A percentile compares a stretch with the other conserved stretches of the same genome.
phyloP scores from a whole-genome alignment of 2,797 vertebrate species.

The Neosilurus mollespiculum region DNA sequence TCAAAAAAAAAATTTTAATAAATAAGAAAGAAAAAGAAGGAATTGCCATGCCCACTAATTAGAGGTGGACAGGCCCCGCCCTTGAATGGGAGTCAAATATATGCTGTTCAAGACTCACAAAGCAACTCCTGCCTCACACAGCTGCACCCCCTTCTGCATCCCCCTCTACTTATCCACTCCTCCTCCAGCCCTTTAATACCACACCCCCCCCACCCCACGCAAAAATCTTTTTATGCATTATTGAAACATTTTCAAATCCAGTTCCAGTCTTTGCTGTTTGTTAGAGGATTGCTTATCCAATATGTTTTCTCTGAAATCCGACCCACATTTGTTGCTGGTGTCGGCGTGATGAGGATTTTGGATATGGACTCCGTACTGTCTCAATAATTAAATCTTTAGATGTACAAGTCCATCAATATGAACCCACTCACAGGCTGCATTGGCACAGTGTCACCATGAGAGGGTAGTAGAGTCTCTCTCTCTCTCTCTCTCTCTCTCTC shows the following conservation, averaged over 20 bases:
- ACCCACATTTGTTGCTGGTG: background rate
- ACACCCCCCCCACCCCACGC: too few relatives aligned
- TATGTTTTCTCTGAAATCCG: background rate
- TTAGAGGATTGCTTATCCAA: background rate
- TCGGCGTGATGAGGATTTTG: background rate
- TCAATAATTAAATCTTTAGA: background rate
- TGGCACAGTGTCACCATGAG: background rate
- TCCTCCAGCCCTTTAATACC: too few relatives aligned
- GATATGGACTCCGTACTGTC: background rate
- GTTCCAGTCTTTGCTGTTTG: background rate
- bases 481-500: background rate
- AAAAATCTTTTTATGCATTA: too few relatives aligned
- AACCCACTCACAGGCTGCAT: background rate
- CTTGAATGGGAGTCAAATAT: too few relatives aligned
- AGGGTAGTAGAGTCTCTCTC: conserved; percentile 12
- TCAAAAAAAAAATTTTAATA: too few relatives aligned
- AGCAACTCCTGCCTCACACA: too few relatives aligned
- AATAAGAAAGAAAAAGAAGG: too few relatives aligned
- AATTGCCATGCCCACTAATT: too few relatives aligned
- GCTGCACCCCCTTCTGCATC: too few relatives aligned
- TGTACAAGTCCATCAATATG: background rate
- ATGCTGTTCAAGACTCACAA: too few relatives aligned
- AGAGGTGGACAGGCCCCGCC: too few relatives aligned
- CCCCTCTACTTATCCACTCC: too few relatives aligned
- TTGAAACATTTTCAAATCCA: background rate